phyloP scores from a whole-genome alignment of 2,113 vertebrate genomes.

The Rhinolophus ferrumequinum region DNA sequence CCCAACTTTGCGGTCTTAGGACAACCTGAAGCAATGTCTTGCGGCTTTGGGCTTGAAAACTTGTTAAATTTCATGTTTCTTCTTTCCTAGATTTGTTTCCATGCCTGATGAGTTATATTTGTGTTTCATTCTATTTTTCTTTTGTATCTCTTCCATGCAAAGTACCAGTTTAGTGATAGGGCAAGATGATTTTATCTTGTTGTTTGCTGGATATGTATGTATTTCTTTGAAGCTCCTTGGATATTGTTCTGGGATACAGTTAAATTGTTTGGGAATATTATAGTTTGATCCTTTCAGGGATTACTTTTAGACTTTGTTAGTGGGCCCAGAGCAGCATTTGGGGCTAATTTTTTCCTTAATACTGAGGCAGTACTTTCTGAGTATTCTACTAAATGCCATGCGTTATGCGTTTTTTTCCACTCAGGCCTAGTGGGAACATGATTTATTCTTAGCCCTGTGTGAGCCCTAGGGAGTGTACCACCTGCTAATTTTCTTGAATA shows the following conservation, averaged over 20 bases:
- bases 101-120: neutral
- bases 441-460: neutral
- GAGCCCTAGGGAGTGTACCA: neutral
- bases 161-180: neutral
- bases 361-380: neutral
- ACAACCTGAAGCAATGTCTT: neutral
- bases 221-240: conserved; percentile 27
- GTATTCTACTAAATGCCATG: neutral
- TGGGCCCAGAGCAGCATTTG: neutral
- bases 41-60: neutral
- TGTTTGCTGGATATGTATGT: conserved; percentile 41
- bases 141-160: neutral
- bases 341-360: neutral
- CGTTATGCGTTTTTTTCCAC: neutral
- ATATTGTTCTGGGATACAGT: conserved; percentile 8
- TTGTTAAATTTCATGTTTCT: neutral
- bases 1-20: neutral
- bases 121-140: conserved; percentile 24
- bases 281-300: neutral
- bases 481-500: neutral
- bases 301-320: conserved; percentile 34
- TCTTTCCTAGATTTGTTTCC: neutral
- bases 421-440: neutral
- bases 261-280: conserved; percentile 30
- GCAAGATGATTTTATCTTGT: conserved; percentile 37